Evolutionary conservation across 2,888 invertebrate genomes (phyloP).

Genomic region (Troides aeacus): DNA sequence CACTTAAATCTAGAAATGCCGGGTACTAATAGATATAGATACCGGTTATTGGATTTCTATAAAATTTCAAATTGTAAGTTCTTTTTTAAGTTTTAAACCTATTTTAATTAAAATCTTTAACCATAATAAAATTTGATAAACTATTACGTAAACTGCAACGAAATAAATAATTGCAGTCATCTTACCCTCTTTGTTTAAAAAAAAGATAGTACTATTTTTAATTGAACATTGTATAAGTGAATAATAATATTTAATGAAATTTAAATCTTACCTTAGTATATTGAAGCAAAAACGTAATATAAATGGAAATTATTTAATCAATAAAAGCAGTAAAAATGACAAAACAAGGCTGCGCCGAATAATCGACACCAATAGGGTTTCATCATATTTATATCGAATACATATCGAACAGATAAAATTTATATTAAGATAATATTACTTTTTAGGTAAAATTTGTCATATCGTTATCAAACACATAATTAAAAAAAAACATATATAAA

Average conservation of each 20-base stretch:
- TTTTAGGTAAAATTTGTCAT: no score
- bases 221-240: not conserved
- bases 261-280: not conserved
- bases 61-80: not conserved
- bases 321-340: not conserved
- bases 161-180: not conserved
- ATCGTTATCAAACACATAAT: no score
- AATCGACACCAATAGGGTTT: no score
- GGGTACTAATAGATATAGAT: not conserved
- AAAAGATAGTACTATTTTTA: not conserved
- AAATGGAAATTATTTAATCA: not conserved
- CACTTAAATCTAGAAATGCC: not conserved
- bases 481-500: no score
- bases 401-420: no score
- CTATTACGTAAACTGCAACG: constrained; percentile 1
- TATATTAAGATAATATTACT: no score
- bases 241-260: not conserved
- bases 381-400: no score
- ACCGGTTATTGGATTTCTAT: not conserved
- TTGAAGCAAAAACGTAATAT: constrained; percentile 1
- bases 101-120: not conserved
- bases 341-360: not conserved
- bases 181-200: not conserved
- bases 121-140: not conserved
- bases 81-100: not conserved